Evolutionary conservation across 2,113 vertebrate genomes (phyloP).

Genomic region (Oxyura jamaicensis): DNA sequence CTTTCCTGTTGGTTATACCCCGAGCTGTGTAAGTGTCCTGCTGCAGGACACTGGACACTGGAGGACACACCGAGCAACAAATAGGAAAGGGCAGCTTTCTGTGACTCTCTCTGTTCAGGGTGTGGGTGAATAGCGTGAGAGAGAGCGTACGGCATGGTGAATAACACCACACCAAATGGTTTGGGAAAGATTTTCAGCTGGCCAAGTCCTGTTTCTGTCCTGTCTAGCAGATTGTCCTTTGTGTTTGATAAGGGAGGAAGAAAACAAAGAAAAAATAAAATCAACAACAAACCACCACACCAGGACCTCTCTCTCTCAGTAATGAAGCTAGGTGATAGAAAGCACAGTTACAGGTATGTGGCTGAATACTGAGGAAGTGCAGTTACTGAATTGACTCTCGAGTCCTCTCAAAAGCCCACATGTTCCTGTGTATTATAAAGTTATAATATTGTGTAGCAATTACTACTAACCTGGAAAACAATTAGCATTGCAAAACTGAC

Average conservation of each 20-base stretch:
- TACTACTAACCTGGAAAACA: neutral
- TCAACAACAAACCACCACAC: neutral
- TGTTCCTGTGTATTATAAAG: neutral
- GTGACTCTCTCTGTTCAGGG: too few relatives aligned
- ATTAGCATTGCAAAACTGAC: neutral
- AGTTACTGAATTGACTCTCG: neutral
- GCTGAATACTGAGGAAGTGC: neutral
- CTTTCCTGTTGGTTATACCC: neutral
- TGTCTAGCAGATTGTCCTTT: neutral
- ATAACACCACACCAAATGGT: neutral
- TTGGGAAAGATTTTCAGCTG: neutral
- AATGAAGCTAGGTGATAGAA: neutral
- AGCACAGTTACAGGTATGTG: neutral
- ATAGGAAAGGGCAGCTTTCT: neutral
- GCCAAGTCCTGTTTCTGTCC: neutral
- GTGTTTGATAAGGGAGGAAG: neutral
- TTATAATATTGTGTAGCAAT: neutral
- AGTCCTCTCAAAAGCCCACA: neutral
- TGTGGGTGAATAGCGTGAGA: neutral
- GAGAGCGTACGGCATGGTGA: neutral
- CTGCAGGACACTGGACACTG: too few relatives aligned
- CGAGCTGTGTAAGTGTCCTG: neutral
- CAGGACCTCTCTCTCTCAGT: neutral
- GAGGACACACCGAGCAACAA: too few relatives aligned
- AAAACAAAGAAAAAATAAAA: too few relatives aligned